A percentile compares a stretch with the other conserved stretches of the same genome.
Conservation (phyloP, 1,140 invertebrate genomes). For the Colletes gigas region DNA sequence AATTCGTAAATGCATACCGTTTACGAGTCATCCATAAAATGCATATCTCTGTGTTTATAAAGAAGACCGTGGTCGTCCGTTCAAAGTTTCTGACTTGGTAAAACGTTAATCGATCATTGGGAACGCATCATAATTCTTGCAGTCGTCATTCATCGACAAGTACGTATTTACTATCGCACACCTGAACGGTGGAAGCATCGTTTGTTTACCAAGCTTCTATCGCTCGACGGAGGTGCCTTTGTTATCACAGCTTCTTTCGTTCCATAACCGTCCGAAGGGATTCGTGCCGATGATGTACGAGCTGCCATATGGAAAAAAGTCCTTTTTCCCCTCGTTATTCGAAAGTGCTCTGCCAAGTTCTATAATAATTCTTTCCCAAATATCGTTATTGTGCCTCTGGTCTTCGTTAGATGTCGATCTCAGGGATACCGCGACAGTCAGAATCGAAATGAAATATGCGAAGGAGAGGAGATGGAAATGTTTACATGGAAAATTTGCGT, state of each 20-base stretch:
- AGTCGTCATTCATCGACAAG: slow-evolving; percentile 22
- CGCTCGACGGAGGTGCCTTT: slow-evolving; percentile 56
- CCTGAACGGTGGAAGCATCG: slow-evolving; percentile 28
- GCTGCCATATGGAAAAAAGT: slow-evolving; percentile 65
- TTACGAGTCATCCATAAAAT: no score
- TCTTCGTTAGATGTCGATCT: slow-evolving; percentile 56
- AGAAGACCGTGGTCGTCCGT: no score
- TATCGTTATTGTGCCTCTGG: slow-evolving; percentile 66
- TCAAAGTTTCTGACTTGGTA: no score
- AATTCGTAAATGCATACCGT: no score
- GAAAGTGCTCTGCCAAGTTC: slow-evolving; percentile 67
- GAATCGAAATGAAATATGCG: slow-evolving; percentile 49
- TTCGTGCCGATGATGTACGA: slow-evolving; percentile 68
- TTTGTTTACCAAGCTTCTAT: slow-evolving; percentile 64
- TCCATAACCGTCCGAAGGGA: slow-evolving; percentile 68
- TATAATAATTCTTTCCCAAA: slow-evolving; percentile 72
- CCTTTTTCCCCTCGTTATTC: slow-evolving; percentile 70
- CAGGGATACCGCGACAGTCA: slow-evolving; percentile 11
- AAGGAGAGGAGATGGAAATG: neutral
- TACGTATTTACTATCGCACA: slow-evolving; percentile 19
- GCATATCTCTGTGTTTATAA: no score
- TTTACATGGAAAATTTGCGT: slow-evolving; percentile 1
- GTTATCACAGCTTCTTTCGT: slow-evolving; percentile 68
- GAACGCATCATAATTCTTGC: slow-evolving; percentile 1
- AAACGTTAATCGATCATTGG: neutral